phyloP scores from a whole-genome alignment of 2,888 invertebrate species.

The Drosophila colorata region DNA sequence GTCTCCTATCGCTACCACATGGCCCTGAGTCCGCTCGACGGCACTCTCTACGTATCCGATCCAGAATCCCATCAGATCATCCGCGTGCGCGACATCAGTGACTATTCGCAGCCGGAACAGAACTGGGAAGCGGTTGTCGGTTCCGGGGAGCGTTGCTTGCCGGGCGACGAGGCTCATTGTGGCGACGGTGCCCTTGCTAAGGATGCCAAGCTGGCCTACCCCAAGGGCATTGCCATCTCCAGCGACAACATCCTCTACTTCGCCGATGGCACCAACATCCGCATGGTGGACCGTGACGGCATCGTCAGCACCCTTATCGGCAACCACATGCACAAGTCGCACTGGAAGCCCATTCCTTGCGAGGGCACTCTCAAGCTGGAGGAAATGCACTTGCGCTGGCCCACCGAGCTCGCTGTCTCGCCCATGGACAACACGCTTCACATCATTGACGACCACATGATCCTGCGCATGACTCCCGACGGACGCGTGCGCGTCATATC shows the following conservation, averaged over 20 bases:
- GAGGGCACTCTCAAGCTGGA: slow-evolving; percentile 96
- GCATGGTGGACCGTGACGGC: slow-evolving; percentile 96
- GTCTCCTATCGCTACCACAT: slow-evolving; percentile 99
- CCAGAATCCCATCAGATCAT: slow-evolving; percentile 98
- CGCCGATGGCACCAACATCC: slow-evolving; percentile 97
- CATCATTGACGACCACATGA: slow-evolving; percentile 98
- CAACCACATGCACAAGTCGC: slow-evolving; percentile 96
- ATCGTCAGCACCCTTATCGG: slow-evolving; percentile 96
- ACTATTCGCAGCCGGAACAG: slow-evolving; percentile 93
- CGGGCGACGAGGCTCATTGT: slow-evolving; percentile 97
- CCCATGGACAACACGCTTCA: slow-evolving; percentile 97
- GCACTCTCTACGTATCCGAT: slow-evolving; percentile 97
- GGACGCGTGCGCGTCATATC: slow-evolving; percentile 96
- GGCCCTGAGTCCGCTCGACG: slow-evolving; percentile 97
- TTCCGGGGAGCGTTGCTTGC: slow-evolving; percentile 96
- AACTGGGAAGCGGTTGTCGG: slow-evolving; percentile 98
- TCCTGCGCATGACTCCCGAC: slow-evolving; percentile 95
- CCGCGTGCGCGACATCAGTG: slow-evolving; percentile 92
- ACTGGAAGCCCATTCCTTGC: slow-evolving; percentile 97
- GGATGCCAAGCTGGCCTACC: slow-evolving; percentile 97
- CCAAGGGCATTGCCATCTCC: slow-evolving; percentile 98
- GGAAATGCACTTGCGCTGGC: slow-evolving; percentile 97
- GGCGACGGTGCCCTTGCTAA: slow-evolving; percentile 97
- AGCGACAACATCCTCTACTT: slow-evolving; percentile 96
- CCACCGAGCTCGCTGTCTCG: slow-evolving; percentile 97